Evolutionary conservation across 2,113 vertebrate genomes (phyloP), one percentile per base, ranked within the genome.

Genomic region (Tragulus kanchil): DNA sequence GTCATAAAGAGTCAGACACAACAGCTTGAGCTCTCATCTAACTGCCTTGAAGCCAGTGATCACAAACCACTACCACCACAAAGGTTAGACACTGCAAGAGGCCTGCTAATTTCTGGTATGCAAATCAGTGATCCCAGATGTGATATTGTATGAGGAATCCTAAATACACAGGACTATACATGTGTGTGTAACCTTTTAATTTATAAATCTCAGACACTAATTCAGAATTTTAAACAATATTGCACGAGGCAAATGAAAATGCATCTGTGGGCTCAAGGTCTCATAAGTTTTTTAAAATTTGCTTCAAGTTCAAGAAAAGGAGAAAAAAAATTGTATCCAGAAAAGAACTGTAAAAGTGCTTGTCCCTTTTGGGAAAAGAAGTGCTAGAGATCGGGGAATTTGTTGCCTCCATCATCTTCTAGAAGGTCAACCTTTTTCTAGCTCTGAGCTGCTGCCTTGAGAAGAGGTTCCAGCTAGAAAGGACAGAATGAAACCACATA

Each of bases 201-300:
- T 88, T 45, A 54, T 28, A 91, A 78, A 52, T 73, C 4, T 50
- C 13, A 7, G 42, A 85, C 93, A 83, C 17, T 75, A 71, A 89
- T 54, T 71, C n/a, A 85, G 93, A 96, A 73, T 67, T 64, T 62
- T 93, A 94, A 88, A n/a, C 7, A 78, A n/a, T 79, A 62, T 42
- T 56, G 2, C 19, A 23, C 56, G 23, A 69, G 3, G 62, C 62
- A 31, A 93, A 14, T 31, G 77, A 94, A 78, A 91, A 62, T 15
- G 15, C 56, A 31, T 75, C 12, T 85, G 9, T 86, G 26, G 69
- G 12, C 31, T 79, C 8, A 5, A 58, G 67, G 6, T 23, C 4
- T 89, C 79, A 67, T 1, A 87, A 16, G 21, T 13, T 6, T 50
- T 65, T 61, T 73, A 36, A 28, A 23, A 25, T 42, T 48, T 67